Evolutionary conservation across 2,113 vertebrate species (phyloP), one percentile per base, ranked within the genome.

Genomic region (Eonycteris spelaea): DNA sequence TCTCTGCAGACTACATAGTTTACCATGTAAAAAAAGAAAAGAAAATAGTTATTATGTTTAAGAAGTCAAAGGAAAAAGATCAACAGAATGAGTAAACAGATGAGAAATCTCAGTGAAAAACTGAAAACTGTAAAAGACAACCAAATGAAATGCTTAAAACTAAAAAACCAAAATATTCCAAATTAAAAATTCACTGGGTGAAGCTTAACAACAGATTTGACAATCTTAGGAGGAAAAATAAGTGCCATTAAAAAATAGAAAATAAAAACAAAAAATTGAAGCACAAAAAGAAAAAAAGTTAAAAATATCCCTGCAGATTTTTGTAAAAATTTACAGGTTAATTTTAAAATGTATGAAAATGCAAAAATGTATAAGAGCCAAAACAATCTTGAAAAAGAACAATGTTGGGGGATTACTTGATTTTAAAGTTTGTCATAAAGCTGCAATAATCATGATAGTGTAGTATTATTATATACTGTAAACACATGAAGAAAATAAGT

Each of bases 51-150:
- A 68, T 55, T 33, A 78, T 35, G 13, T 15, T 88, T 75, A 90
- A 95, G n/a, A 16, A 70, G 51, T 90, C n/a, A 85, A 90, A 95
- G 84, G 13, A 80, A 95, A 93, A 96, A 86, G 21, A 67, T 83
- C 33, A 92, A 48, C 4, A 40, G 55, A 95, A 83, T 68, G 30
- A 93, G 28, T 67, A 71, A 91, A 93, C 38, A 93, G 80, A 84
- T 43, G 63, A 94, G 5, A 38, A 75, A 75, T 89, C 9, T 40
- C 43, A 86, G 55, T 68, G 15, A 78, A 57, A 95, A 86, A 70
- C 26, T 70, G 30, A 28, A 70, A 92, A 87, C 40, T 84, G 10
- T 74, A 63, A 87, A 88, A 48, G 48, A 35, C 57, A 70, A 65
- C 26, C 22, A 74, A 83, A 51, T 48, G 68, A 95, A 90, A 83